Evolutionary conservation across 2,888 invertebrate species (phyloP).

Genomic region (Ptychoptera albimana): DNA sequence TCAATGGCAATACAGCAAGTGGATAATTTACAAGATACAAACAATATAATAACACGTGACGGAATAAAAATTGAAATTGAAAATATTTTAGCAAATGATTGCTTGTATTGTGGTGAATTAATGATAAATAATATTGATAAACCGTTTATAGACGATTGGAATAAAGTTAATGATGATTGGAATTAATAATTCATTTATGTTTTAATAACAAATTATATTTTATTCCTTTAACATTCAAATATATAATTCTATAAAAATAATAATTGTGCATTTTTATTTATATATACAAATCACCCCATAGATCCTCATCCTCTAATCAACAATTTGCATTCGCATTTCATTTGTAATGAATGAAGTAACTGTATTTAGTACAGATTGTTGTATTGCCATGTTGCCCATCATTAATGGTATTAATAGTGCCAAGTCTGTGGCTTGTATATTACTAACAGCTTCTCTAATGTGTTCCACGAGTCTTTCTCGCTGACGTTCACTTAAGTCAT

Average conservation of each 20-base stretch:
- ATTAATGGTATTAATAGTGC: slow-evolving; percentile 22
- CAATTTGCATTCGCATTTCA: slow-evolving; percentile 22
- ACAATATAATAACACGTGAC: slow-evolving; percentile 29
- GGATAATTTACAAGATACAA: slow-evolving; percentile 13
- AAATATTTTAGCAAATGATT: slow-evolving; percentile 79
- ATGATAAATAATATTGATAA: slow-evolving; percentile 84
- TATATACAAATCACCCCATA: slow-evolving; percentile 7
- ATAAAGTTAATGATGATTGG: slow-evolving; percentile 72
- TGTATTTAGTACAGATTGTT: slow-evolving; percentile 21
- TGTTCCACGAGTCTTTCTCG: slow-evolving; percentile 20
- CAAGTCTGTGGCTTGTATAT: slow-evolving; percentile 22
- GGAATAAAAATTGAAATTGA: slow-evolving; percentile 69
- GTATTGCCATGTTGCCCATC: slow-evolving; percentile 19
- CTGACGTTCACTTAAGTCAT: slow-evolving; percentile 23
- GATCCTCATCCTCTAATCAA: slow-evolving; percentile 22
- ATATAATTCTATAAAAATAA: neutral
- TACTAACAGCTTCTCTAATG: slow-evolving; percentile 19
- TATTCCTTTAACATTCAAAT: neutral
- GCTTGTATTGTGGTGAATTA: slow-evolving; percentile 81
- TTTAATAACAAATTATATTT: neutral
- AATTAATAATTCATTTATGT: neutral
- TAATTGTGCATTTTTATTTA: neutral
- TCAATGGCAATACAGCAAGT: slow-evolving; percentile 17
- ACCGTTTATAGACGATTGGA: slow-evolving; percentile 78
- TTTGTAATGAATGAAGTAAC: slow-evolving; percentile 22